phyloP scores from a whole-genome alignment of 1,140 invertebrate genomes.

The Orius laevigatus region DNA sequence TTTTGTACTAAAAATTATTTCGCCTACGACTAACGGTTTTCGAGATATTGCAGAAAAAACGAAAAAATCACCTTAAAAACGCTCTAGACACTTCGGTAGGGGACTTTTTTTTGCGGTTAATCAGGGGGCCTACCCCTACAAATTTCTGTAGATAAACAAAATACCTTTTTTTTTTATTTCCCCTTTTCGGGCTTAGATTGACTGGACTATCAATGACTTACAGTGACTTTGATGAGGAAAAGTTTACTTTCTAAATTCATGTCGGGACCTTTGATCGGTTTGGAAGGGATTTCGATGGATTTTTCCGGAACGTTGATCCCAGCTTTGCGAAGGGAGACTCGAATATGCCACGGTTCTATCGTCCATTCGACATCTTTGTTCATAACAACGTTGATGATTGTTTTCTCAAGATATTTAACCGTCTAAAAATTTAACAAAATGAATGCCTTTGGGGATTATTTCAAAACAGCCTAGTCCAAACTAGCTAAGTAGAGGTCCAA shows the following conservation, averaged over 20 bases:
- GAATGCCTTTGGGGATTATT: no score
- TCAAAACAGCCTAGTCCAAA: no score
- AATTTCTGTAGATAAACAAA: slow-evolving; percentile 8
- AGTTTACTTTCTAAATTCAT: slow-evolving; percentile 56
- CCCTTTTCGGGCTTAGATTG: not conserved
- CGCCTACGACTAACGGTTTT: no score
- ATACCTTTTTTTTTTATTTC: not conserved
- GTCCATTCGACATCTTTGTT: slow-evolving; percentile 61
- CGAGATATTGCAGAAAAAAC: no score
- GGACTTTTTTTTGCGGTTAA: no score
- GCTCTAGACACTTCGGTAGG: no score
- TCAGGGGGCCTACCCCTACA: not conserved
- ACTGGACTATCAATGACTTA: slow-evolving; percentile 27
- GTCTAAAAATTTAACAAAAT: no score
- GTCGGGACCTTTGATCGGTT: slow-evolving; percentile 60
- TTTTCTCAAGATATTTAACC: slow-evolving; percentile 25
- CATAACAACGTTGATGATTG: slow-evolving; percentile 40
- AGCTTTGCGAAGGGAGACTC: slow-evolving; percentile 46
- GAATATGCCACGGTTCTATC: slow-evolving; percentile 65
- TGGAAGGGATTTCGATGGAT: slow-evolving; percentile 54
- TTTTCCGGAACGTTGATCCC: slow-evolving; percentile 46
- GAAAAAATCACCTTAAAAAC: no score
- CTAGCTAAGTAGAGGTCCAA: no score
- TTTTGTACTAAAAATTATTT: no score
- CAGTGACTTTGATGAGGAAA: slow-evolving; percentile 61